phyloP scores from a whole-genome alignment of 2,888 invertebrate genomes.

The Drosophila koepferae region DNA sequence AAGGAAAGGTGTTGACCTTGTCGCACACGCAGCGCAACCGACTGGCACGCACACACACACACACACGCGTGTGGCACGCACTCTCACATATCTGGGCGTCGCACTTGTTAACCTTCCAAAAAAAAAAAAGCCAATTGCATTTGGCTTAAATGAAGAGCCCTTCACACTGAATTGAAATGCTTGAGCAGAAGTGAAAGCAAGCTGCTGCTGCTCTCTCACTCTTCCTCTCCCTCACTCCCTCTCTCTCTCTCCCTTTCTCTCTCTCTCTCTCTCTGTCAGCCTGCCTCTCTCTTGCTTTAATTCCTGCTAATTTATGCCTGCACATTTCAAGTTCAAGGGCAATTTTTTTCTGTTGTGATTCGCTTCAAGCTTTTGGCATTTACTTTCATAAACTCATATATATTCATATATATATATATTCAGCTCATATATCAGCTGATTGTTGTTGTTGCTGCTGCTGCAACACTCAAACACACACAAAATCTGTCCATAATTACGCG shows the following conservation, averaged over 20 bases:
- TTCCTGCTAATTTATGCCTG: conserved; percentile 30
- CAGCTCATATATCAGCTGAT: conserved; percentile 16
- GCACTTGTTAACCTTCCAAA: conserved; percentile 65
- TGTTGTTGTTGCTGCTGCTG: conserved; percentile 53
- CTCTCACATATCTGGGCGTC: conserved; percentile 46
- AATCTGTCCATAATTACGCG: conserved; percentile 75
- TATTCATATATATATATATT: conserved; percentile 8
- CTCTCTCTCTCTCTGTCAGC: neutral
- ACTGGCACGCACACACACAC: conserved; percentile 29
- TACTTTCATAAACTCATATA: conserved; percentile 47
- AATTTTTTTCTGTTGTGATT: conserved; percentile 3
- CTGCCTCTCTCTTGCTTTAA: neutral
- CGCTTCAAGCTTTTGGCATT: conserved; percentile 65
- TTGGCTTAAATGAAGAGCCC: conserved; percentile 53
- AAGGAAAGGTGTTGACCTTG: conserved; percentile 82
- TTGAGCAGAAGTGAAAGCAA: conserved; percentile 42
- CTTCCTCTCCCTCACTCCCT: neutral
- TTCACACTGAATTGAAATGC: conserved; percentile 54
- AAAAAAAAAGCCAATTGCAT: conserved; percentile 56
- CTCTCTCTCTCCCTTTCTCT: neutral
- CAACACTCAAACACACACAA: conserved; percentile 39
- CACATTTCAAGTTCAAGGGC: conserved; percentile 73
- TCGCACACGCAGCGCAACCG: conserved; percentile 40
- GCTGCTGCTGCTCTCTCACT: neutral
- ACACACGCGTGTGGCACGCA: conserved; percentile 31